Percentiles rank a stretch among this genome's conserved stretches.
These are phyloP conservation scores for Notocelia uddmanniana DNA, from an alignment of 2,888 invertebrate species.

Conservation along the genomic window DNA sequence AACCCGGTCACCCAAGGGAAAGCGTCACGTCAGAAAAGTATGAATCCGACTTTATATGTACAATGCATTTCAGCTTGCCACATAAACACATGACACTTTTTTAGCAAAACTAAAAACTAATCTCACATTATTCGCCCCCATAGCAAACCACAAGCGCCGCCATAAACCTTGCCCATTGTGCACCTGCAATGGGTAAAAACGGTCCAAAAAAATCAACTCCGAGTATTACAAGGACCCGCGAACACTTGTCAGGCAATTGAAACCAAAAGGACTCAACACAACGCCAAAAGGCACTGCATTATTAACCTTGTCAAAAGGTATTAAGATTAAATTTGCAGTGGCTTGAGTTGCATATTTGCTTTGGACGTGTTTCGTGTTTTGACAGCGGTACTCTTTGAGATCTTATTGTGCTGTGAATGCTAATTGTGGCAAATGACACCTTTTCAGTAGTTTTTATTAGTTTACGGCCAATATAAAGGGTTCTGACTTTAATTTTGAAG, in stretches of 20 bases:
- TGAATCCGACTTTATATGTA: no score
- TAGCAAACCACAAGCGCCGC: slow-evolving; percentile 71
- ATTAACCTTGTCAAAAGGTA: background rate
- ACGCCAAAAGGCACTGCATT: background rate
- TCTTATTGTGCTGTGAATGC: slow-evolving; percentile 57
- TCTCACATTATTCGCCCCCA: slow-evolving; percentile 33
- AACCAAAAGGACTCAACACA: slow-evolving; percentile 1
- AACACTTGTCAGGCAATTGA: slow-evolving; percentile 52
- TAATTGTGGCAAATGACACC: slow-evolving; percentile 58
- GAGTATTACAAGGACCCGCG: slow-evolving; percentile 52
- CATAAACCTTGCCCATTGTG: slow-evolving; percentile 71
- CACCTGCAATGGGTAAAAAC: slow-evolving; percentile 76
- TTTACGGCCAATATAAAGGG: slow-evolving; percentile 11
- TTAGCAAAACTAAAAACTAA: slow-evolving; percentile 21
- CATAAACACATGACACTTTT: slow-evolving; percentile 14
- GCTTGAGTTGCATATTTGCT: background rate
- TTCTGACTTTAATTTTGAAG: slow-evolving; percentile 2
- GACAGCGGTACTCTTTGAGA: slow-evolving; percentile 77
- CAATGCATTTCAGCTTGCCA: background rate
- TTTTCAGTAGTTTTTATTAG: slow-evolving; percentile 42
- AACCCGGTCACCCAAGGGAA: no score
- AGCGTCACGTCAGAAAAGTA: no score
- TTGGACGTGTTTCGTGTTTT: slow-evolving; percentile 64
- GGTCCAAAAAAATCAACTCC: slow-evolving; percentile 52
- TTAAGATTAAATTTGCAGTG: background rate